Evolutionary conservation across 2,797 vertebrate genomes (phyloP).

Genomic region (Aphelocoma californica): DNA sequence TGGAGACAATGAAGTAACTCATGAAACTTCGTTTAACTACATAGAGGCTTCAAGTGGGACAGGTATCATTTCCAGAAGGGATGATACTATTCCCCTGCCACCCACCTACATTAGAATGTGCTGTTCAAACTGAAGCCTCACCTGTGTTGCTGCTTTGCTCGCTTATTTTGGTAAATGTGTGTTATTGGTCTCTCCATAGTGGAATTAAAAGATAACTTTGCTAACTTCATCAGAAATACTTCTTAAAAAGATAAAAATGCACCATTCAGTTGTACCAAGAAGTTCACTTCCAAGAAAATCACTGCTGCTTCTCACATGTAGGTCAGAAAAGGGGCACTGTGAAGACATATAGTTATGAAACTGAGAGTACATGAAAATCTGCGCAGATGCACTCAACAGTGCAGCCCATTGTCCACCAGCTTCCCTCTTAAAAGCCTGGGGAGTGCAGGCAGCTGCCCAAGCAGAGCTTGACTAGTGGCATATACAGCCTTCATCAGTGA

Average conservation of each 20-base stretch:
- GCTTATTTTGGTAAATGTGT: not conserved
- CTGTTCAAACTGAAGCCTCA: not conserved
- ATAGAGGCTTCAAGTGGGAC: not conserved
- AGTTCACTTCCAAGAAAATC: not conserved
- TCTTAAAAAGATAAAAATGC: not conserved
- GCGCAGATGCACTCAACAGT: not conserved
- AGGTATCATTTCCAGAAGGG: not conserved
- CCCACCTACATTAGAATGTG: not conserved
- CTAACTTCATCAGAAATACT: not conserved
- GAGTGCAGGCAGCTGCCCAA: not conserved
- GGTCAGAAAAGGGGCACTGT: constrained; percentile 8
- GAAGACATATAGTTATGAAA: not conserved
- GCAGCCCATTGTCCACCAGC: not conserved
- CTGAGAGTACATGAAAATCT: not conserved
- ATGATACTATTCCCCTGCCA: not conserved
- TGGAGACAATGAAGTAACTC: not conserved
- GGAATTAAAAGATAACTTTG: not conserved
- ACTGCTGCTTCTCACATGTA: not conserved
- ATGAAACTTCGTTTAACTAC: not conserved
- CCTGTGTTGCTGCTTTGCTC: not conserved
- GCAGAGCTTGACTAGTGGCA: not conserved
- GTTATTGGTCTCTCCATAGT: not conserved
- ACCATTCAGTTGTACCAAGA: not conserved
- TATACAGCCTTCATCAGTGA: not conserved
- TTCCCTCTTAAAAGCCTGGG: not conserved